Evolutionary conservation across 1,140 invertebrate genomes (phyloP), one percentile per base, ranked within the genome.

Genomic region (Centruroides vittatus): DNA sequence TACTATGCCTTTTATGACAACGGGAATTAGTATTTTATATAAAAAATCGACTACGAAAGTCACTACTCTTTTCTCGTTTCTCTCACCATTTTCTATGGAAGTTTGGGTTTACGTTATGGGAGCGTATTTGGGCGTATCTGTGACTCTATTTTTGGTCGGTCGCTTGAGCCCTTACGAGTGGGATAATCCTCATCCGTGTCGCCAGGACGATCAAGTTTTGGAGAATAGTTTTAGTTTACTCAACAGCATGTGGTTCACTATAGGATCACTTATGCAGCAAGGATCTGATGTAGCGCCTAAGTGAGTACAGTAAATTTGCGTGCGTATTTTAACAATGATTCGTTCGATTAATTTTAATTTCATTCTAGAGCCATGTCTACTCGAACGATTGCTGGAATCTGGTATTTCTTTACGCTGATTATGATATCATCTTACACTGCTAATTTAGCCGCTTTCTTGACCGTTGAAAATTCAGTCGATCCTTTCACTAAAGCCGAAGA

Each of bases 51-150:
- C 87, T 58, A 90, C 89, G 69, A 89, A 94, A 71, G 84, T 88
- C 2, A 89, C 89, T 1, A 90, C 90, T 75, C 75, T 95, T 59
- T 92, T 96, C 75, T 92, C 88, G 0, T 96, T 96, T 72, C 77
- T 96, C 57, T 91, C 88, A 23, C 93, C 93, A 0, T 77, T 97
- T 4, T 93, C 90, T 8, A 74, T 92, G 47, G 88, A 92, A 67
- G 93, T 97, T 53, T 97, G 93, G 93, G 89, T 95, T 68, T 93
- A 92, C 74, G 93, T 95, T 84, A 86, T 87, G 3, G 88, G 88
- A 1, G 91, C 92, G 41, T 96, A 95, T 73, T 78, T 95, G 55
- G 89, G 89, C 7, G 92, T 97, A 5, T 93, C 91, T 0, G 83
- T 94, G 23, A 78, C 94, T n/a, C 82, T 96, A 9, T 96, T 93